phyloP scores from a whole-genome alignment of 1,140 invertebrate species.

The Nebria ingens region DNA sequence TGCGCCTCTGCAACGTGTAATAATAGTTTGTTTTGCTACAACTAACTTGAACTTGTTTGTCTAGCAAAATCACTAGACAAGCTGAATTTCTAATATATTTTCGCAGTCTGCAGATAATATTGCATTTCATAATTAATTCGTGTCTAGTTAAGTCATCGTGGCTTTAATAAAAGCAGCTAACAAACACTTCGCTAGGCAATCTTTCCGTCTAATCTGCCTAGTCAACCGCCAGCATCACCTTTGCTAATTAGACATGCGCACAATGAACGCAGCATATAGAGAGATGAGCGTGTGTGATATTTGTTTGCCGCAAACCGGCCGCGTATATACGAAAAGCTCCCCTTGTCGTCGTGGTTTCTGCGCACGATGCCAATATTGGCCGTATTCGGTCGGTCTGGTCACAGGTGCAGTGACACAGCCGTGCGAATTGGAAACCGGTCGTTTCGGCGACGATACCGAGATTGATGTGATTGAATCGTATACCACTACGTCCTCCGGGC shows the following conservation, averaged over 20 bases:
- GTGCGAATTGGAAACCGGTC: neutral
- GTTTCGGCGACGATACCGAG: neutral
- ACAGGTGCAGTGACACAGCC: neutral
- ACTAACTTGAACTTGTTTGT: too few species aligned
- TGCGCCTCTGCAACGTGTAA: too few species aligned
- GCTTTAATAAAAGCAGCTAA: conserved; percentile 9
- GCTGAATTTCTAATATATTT: too few species aligned
- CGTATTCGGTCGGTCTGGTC: neutral
- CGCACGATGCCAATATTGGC: neutral
- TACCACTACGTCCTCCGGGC: neutral
- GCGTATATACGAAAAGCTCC: neutral
- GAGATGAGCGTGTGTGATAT: neutral
- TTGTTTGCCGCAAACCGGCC: neutral
- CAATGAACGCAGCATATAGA: neutral
- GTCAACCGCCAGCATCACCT: conserved; percentile 1
- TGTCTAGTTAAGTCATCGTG: neutral
- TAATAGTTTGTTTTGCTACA: too few species aligned
- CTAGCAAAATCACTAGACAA: too few species aligned
- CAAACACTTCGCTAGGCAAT: conserved; percentile 4
- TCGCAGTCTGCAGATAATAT: too few species aligned
- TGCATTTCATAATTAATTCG: conserved; percentile 6
- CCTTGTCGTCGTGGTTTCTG: neutral
- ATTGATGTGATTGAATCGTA: conserved; percentile 4
- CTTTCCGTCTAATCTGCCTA: conserved; percentile 4
- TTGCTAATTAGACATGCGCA: neutral